phyloP scores from a whole-genome alignment of 2,888 invertebrate species.

The Anagyrus pseudococci region DNA sequence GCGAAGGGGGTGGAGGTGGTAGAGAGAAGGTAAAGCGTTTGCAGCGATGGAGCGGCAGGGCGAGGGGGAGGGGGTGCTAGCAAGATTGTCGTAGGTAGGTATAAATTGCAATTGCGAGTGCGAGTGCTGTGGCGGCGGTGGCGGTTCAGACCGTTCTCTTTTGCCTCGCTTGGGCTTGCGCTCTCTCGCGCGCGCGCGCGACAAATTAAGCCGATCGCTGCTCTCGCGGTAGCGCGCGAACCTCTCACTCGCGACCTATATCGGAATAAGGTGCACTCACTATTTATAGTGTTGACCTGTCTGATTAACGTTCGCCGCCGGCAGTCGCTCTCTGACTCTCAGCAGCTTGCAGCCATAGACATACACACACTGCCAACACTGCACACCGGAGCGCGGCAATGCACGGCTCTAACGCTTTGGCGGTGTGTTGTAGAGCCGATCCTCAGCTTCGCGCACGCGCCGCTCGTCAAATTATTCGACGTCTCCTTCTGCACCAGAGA shows the following conservation, averaged over 20 bases:
- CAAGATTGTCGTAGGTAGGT: constrained; percentile 18
- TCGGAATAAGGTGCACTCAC: constrained; percentile 36
- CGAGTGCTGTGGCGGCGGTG: constrained; percentile 23
- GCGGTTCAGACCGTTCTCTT: constrained; percentile 37
- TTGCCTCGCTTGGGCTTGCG: constrained; percentile 32
- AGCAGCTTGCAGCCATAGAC: too few species aligned
- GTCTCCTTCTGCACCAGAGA: neutral
- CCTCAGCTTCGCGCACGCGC: neutral
- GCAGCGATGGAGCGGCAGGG: too few species aligned
- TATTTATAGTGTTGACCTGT: constrained; percentile 41
- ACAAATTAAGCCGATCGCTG: constrained; percentile 39
- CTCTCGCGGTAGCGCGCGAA: constrained; percentile 14
- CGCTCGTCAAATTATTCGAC: constrained; percentile 14
- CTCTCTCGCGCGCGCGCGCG: constrained; percentile 31
- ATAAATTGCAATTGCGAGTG: constrained; percentile 28
- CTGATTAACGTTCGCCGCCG: constrained; percentile 22
- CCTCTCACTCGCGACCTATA: constrained; percentile 51
- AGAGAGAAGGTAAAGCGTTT: too few species aligned
- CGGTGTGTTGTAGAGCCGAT: too few species aligned
- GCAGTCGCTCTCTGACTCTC: too few species aligned
- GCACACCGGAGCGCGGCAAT: too few species aligned
- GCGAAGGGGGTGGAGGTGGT: too few species aligned
- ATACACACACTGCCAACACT: too few species aligned
- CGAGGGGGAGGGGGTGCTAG: constrained; percentile 19
- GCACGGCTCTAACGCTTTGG: too few species aligned